Conservation (phyloP, 2,113 vertebrate species). For the Macroglossus sobrinus region DNA sequence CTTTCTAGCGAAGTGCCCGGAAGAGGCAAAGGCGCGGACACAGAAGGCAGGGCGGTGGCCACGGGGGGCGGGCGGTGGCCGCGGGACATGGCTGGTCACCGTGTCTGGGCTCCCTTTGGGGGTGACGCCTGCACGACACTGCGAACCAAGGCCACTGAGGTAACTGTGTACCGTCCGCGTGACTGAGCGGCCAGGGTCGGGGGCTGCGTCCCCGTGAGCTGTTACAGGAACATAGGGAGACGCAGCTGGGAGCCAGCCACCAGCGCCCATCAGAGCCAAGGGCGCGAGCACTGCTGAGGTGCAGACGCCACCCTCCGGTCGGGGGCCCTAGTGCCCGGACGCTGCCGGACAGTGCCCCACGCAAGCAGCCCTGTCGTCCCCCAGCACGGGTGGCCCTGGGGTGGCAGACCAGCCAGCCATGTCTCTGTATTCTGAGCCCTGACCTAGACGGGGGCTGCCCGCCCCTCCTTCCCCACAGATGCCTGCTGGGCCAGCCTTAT, state of each 20-base stretch:
- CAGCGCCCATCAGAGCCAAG: neutral
- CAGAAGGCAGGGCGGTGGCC: rapidly evolving
- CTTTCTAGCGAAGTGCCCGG: neutral
- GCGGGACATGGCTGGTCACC: too few relatives aligned
- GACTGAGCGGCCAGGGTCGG: rapidly evolving
- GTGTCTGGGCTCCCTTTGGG: neutral
- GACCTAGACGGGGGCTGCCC: neutral
- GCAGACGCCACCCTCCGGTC: neutral
- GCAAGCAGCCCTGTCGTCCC: neutral
- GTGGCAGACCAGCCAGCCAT: rapidly evolving
- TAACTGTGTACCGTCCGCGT: rapidly evolving
- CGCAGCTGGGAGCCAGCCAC: neutral
- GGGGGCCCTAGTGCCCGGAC: rapidly evolving
- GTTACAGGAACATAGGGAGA: too few relatives aligned
- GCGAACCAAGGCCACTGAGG: neutral
- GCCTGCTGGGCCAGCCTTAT: neutral
- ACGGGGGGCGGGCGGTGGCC: neutral
- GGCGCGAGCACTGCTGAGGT: neutral
- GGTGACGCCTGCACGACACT: rapidly evolving
- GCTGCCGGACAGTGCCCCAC: rapidly evolving
- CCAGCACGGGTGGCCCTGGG: neutral
- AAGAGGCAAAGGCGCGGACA: neutral
- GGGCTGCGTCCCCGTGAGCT: neutral
- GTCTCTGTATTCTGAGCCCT: neutral
- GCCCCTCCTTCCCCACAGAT: neutral